phyloP scores from a whole-genome alignment of 2,797 vertebrate genomes.

The Ctenopoma kingsleyae region DNA sequence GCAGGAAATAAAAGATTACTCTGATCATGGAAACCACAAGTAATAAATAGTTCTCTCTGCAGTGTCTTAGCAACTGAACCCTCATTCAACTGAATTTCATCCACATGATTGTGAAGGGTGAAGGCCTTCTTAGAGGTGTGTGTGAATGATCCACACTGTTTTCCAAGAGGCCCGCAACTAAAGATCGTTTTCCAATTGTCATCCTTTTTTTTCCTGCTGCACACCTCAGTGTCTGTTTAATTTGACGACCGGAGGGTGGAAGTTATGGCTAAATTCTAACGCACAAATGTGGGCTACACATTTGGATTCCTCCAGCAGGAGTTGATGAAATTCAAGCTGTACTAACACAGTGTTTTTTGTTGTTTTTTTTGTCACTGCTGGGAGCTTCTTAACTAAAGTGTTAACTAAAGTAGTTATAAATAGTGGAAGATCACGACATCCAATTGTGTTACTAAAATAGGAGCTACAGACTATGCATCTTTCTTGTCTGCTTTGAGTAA shows the following conservation, averaged over 20 bases:
- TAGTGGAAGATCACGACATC: conserved; percentile 7
- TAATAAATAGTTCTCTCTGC: not conserved
- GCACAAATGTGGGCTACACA: conserved; percentile 9
- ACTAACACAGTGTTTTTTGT: not conserved
- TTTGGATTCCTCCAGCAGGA: conserved; percentile 17
- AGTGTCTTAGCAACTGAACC: not conserved
- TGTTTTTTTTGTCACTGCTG: not conserved
- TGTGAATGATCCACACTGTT: conserved; percentile 32
- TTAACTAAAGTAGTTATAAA: conserved; percentile 17
- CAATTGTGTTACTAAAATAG: conserved; percentile 42
- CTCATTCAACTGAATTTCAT: conserved; percentile 11
- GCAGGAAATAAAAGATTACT: conserved; percentile 7
- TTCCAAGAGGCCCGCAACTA: not conserved
- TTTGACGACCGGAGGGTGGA: conserved; percentile 6
- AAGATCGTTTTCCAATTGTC: conserved; percentile 26
- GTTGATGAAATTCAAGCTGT: conserved; percentile 15
- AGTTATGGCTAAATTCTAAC: conserved; percentile 19
- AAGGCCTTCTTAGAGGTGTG: not conserved
- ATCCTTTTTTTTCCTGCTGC: conserved; percentile 6
- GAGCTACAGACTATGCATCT: conserved; percentile 25
- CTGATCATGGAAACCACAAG: not conserved
- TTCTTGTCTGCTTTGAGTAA: conserved; percentile 31
- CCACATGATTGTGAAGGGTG: conserved; percentile 10
- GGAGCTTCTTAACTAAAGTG: conserved; percentile 21
- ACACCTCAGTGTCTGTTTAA: not conserved